Conservation (phyloP, 1,140 invertebrate species). For the Contarinia nasturtii region DNA sequence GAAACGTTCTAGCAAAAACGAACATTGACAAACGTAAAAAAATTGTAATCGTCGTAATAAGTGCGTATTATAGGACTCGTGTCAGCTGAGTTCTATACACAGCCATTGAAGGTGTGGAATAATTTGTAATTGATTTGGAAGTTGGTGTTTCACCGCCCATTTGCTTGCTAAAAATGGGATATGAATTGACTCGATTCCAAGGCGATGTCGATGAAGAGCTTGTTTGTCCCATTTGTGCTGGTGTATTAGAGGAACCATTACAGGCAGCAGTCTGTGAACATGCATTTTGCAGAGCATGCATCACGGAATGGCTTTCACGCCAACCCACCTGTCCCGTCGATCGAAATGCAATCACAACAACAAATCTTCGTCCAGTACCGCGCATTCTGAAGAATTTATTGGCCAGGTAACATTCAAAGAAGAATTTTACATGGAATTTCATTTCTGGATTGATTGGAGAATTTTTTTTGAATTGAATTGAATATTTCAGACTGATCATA, state of each 20-base stretch:
- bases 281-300: conserved; percentile 84
- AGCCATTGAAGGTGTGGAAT: too few relatives aligned
- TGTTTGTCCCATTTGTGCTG: conserved; percentile 62
- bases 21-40: too few relatives aligned
- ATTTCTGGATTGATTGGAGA: too few relatives aligned
- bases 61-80: too few relatives aligned
- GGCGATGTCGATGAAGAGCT: conserved; percentile 69
- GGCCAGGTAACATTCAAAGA: conserved; percentile 34
- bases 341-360: conserved; percentile 65
- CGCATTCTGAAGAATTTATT: conserved; percentile 81
- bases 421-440: not conserved
- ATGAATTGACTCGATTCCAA: conserved; percentile 55
- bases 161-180: conserved; percentile 67
- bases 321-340: conserved; percentile 89
- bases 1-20: too few relatives aligned
- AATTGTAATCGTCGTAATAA: too few relatives aligned
- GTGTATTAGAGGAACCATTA: conserved; percentile 59
- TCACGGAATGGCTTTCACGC: conserved; percentile 82
- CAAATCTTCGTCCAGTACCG: conserved; percentile 75
- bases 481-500: conserved; percentile 48
- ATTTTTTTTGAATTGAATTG: not conserved
- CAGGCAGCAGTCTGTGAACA: conserved; percentile 64
- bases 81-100: too few relatives aligned
- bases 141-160: too few relatives aligned
- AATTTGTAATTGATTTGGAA: too few relatives aligned